Conservation (phyloP, 2,888 invertebrate genomes). For the Actias luna region DNA sequence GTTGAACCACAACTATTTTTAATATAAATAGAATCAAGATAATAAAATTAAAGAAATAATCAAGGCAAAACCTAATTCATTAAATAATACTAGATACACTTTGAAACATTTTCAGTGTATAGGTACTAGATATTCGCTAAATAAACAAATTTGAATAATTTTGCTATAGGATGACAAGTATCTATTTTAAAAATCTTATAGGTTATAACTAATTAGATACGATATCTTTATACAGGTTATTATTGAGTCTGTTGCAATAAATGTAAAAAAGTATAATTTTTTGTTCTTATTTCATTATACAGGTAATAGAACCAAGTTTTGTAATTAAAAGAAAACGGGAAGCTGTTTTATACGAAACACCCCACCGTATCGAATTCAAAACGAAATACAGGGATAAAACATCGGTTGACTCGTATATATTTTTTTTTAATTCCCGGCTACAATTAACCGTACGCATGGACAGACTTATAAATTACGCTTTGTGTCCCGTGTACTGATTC, state of each 20-base stretch:
- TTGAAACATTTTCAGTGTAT: neutral
- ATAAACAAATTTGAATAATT: neutral
- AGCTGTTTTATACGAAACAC: constrained; percentile 34
- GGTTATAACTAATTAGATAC: neutral
- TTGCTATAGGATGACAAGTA: neutral
- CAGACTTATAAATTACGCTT: constrained; percentile 67
- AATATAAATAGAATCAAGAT: neutral
- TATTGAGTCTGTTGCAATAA: neutral
- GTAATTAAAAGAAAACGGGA: constrained; percentile 40
- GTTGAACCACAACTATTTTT: too few species aligned
- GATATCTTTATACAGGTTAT: neutral
- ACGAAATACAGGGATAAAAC: constrained; percentile 58
- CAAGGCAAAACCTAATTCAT: neutral
- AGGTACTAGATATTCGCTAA: too few species aligned
- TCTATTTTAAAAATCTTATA: neutral
- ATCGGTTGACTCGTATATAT: constrained; percentile 36
- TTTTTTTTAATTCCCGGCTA: constrained; percentile 48
- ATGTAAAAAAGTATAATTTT: neutral
- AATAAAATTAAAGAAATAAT: too few species aligned
- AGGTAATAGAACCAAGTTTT: neutral
- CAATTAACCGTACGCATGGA: constrained; percentile 57
- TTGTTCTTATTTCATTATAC: neutral
- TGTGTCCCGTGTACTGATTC: constrained; percentile 67
- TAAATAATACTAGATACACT: neutral
- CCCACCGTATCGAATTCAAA: constrained; percentile 58